phyloP scores from a whole-genome alignment of 1,140 invertebrate species.

The Heliconius congener region DNA sequence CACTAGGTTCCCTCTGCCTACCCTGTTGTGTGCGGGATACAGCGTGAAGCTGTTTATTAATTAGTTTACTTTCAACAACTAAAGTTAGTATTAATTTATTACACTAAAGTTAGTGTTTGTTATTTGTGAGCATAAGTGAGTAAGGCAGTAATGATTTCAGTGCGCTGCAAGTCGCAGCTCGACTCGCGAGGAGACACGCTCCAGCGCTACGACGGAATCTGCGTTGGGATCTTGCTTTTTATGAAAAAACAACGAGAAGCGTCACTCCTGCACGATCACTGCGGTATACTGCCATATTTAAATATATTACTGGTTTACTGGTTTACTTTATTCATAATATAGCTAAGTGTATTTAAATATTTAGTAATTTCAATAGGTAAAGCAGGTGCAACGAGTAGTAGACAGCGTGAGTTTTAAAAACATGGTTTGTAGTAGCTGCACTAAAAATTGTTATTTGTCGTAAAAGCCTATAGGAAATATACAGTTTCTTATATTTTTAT shows the following conservation, averaged over 20 bases:
- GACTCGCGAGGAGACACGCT: background rate
- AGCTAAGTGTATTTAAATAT: no score
- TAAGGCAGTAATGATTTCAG: background rate
- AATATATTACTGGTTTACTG: background rate
- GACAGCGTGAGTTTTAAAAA: no score
- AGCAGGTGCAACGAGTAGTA: no score
- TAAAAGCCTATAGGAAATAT: no score
- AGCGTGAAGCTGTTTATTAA: no score
- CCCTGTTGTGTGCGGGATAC: no score
- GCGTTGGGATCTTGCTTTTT: background rate
- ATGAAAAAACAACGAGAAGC: background rate
- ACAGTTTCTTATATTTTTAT: no score
- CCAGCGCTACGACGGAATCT: background rate
- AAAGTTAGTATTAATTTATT: background rate
- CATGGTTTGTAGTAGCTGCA: no score
- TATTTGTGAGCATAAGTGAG: background rate
- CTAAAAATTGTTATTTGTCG: no score
- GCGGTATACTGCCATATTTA: background rate
- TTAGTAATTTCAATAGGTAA: no score
- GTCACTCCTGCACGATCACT: background rate
- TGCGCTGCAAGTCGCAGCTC: background rate
- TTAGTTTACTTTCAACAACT: background rate
- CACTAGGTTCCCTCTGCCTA: no score
- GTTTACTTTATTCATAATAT: no score
- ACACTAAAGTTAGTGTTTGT: background rate